phyloP scores from a whole-genome alignment of 2,113 vertebrate genomes.

The mouse (Mus musculus) region GRCm39 chr11:75172001-75172500 shows the following conservation, averaged over 20 bases:
- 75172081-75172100: slow-evolving; percentile 76
- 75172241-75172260: slow-evolving; percentile 10
- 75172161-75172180: slow-evolving; percentile 80
- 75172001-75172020: slow-evolving; percentile 75
- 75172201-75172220: slow-evolving; percentile 68
- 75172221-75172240: neutral
- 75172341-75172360: slow-evolving; percentile 14
- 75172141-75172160: slow-evolving; percentile 71
- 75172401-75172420: slow-evolving; percentile 44
- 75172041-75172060: slow-evolving; percentile 36
- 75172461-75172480: slow-evolving; percentile 82
- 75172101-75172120: slow-evolving; percentile 70
- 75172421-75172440: slow-evolving; percentile 59
- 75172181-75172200: slow-evolving; percentile 79
- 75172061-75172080: slow-evolving; percentile 54
- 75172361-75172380: slow-evolving; percentile 67
- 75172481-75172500: slow-evolving; percentile 80
- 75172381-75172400: slow-evolving; percentile 57
- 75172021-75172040: slow-evolving; percentile 42
- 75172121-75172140: slow-evolving; percentile 67
- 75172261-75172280: slow-evolving; percentile 55
- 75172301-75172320: slow-evolving; percentile 43
- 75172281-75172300: slow-evolving; percentile 60
- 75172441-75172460: slow-evolving; percentile 64
- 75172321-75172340: slow-evolving; percentile 56